phyloP scores from a whole-genome alignment of 2,113 vertebrate species.

The Caretta caretta region DNA sequence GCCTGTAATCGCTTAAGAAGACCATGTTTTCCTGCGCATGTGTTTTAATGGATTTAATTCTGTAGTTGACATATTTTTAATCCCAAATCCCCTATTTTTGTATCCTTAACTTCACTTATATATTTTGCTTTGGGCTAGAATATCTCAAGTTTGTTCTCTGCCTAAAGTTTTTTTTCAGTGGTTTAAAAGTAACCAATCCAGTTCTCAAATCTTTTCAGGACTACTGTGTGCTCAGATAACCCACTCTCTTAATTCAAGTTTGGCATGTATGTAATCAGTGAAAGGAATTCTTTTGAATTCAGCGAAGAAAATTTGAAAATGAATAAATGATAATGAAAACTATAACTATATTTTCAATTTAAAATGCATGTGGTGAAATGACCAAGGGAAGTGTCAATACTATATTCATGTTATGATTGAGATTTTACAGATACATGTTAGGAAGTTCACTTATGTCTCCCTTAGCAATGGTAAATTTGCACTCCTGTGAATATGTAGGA shows the following conservation, averaged over 20 bases:
- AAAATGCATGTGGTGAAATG: not conserved
- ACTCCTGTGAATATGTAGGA: not conserved
- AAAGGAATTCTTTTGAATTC: not conserved
- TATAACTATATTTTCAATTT: not conserved
- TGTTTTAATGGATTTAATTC: not conserved
- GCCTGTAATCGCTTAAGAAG: not conserved
- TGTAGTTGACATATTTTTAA: not conserved
- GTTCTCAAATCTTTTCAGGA: not conserved
- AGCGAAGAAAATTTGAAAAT: not conserved
- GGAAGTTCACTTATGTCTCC: not conserved
- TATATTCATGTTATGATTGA: not conserved
- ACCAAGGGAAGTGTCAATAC: too few relatives aligned
- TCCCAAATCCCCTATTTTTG: not conserved
- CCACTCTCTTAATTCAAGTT: not conserved
- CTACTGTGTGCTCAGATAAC: not conserved
- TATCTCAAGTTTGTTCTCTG: not conserved
- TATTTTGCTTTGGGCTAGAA: not conserved
- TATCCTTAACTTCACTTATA: not conserved
- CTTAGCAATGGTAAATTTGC: not conserved
- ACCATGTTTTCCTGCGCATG: not conserved
- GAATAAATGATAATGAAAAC: not conserved
- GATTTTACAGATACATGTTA: not conserved
- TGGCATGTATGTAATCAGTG: not conserved
- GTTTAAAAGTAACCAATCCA: not conserved
- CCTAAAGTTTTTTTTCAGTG: not conserved